A percentile compares a stretch with the other conserved stretches of the same genome.
phyloP scores from a whole-genome alignment of 2,888 invertebrate species.

The Pherbina coryleti region DNA sequence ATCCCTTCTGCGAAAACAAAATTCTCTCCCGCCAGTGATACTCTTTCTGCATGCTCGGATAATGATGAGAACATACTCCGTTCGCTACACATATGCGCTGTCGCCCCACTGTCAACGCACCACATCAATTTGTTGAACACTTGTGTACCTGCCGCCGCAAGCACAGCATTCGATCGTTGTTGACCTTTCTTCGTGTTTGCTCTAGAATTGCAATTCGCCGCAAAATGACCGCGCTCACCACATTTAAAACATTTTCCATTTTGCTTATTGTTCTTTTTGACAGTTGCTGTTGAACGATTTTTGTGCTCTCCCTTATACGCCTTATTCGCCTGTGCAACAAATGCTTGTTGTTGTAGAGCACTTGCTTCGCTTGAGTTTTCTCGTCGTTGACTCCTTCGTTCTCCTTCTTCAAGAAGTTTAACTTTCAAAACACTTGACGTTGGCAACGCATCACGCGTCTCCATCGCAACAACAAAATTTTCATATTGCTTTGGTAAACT shows the following conservation, averaged over 20 bases:
- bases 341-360: too few relatives aligned
- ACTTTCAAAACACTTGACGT: conserved; percentile 38
- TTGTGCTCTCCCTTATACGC: too few relatives aligned
- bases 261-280: background rate
- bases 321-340: too few relatives aligned
- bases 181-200: background rate
- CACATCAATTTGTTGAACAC: background rate
- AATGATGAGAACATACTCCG: conserved; percentile 22
- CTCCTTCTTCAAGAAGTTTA: conserved; percentile 43
- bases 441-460: conserved; percentile 42
- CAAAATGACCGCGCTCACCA: conserved; percentile 21
- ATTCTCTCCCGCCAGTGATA: conserved; percentile 31
- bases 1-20: conserved; percentile 22
- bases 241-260: conserved; percentile 24
- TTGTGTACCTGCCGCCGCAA: conserved; percentile 5
- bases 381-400: conserved; percentile 33
- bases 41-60: conserved; percentile 15
- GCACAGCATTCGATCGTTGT: conserved; percentile 4
- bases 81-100: conserved; percentile 30
- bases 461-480: conserved; percentile 41
- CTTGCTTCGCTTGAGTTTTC: too few relatives aligned
- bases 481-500: conserved; percentile 43
- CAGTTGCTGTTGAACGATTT: too few relatives aligned
- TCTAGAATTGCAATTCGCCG: conserved; percentile 3
- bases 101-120: conserved; percentile 25